A percentile compares a stretch with the other conserved stretches of the same genome.
Evolutionary conservation across 2,888 invertebrate species (phyloP).

Genomic region (Leptarthrus brevirostris): DNA sequence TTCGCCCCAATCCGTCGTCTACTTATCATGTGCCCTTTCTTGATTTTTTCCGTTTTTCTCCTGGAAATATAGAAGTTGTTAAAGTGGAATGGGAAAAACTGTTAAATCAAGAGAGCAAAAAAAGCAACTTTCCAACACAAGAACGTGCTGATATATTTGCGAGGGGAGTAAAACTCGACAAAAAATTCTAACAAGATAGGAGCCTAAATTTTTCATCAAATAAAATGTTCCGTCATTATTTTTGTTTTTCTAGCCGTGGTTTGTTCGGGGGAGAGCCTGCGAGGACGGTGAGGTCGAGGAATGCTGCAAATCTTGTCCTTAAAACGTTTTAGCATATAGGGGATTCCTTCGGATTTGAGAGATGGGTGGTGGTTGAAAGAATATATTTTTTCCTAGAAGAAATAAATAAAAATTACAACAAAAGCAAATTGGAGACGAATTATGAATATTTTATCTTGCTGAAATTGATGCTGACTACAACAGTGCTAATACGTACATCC

Average conservation of each 20-base stretch:
- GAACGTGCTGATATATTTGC: constrained; percentile 39
- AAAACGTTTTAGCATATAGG: not conserved
- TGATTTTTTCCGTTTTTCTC: not conserved
- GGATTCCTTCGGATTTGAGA: no score
- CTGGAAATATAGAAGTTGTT: constrained; percentile 13
- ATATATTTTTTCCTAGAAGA: not conserved
- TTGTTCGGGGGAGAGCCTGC: not conserved
- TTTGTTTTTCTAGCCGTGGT: constrained; percentile 27
- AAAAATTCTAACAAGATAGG: constrained; percentile 40
- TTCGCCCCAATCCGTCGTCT: not conserved
- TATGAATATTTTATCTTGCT: constrained; percentile 48
- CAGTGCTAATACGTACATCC: no score
- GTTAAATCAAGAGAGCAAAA: constrained; percentile 21
- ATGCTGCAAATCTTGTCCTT: not conserved
- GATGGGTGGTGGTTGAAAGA: not conserved
- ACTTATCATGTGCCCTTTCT: constrained; percentile 15
- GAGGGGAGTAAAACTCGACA: not conserved
- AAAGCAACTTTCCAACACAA: constrained; percentile 15
- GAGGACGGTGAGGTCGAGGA: no score
- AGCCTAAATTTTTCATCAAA: constrained; percentile 42
- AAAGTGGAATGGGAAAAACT: not conserved
- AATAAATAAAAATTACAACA: not conserved
- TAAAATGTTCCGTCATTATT: constrained; percentile 42
- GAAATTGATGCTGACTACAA: constrained; percentile 19
- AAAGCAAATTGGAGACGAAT: constrained; percentile 28